Evolutionary conservation across 53 echinoderm and acorn worm species (phyloP), one percentile per base, ranked within the genome.

Genomic region (Apostichopus leukothele): DNA sequence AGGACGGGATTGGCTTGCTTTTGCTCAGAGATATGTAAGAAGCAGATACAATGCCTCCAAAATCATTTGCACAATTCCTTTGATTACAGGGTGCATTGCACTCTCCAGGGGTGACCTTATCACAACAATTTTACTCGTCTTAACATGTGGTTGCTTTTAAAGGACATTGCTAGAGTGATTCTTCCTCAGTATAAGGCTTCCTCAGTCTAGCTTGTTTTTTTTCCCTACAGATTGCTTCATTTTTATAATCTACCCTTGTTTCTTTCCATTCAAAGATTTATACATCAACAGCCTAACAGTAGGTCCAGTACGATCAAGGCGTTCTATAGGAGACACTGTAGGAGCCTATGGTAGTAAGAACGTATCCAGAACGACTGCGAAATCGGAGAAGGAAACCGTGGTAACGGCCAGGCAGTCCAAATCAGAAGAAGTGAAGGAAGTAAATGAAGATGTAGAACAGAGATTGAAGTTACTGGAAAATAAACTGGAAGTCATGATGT

Each of bases 231-330:
- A 53, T 8, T 89, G 23, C 59, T 4, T 53, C 39, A 39, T 3
- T 39, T 39, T 39, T 39, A 39, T 39, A 39, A 39, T 39, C 39
- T 39, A 39, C 54, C 18, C 54, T 71, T 11, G 18, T 55, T 54
- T 19, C 8, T 39, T 83, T 68, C 67, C 21, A 50, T 4, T 52
- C 55, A 26, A 71, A 92, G 92, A 92, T 92, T 88, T 92, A 60
- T 90, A 90, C 53, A 90, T 90, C 10, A 87, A 83, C 55, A 92
- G 92, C 76, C 53, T 92, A 74, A 88, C 92, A 0, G 92, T 88
- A 9, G 90, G 90, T 11, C 88, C 88, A 8, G 88, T 83, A 14
- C 67, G 92, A 7, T 88, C 88, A 19, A 87, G 90, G 19, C 83
- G 92, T 0, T 90, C 92, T 7, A 53, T 67, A 53, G 88, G 27